These are phyloP conservation scores for Arbacia lixula DNA, from an alignment of 53 echinoderm and acorn worm genomes.

Conservation along the genomic window DNA sequence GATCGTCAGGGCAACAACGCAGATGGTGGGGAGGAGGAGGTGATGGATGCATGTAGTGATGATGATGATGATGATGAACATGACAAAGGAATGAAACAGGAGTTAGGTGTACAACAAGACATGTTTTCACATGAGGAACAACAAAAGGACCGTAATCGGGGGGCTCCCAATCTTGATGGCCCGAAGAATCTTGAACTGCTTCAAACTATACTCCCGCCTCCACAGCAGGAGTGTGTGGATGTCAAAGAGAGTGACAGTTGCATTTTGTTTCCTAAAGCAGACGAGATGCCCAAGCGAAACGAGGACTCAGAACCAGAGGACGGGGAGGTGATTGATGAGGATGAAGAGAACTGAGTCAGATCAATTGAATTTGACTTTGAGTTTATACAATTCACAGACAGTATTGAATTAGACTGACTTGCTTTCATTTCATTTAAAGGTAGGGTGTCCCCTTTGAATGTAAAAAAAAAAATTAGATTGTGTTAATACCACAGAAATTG, in stretches of 20 bases:
- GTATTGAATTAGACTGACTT: no score
- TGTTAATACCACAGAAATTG: no score
- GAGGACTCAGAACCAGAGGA: conserved; percentile 52
- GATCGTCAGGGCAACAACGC: conserved; percentile 1
- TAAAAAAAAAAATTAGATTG: no score
- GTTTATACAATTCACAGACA: no score
- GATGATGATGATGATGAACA: conserved; percentile 30
- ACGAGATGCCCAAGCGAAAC: conserved; percentile 24
- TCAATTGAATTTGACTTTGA: not conserved
- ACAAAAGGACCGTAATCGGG: no score
- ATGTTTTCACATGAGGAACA: conserved; percentile 15
- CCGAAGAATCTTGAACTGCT: no score
- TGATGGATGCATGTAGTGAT: conserved; percentile 7
- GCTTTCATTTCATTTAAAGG: no score
- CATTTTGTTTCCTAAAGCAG: conserved; percentile 6
- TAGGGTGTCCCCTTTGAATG: no score
- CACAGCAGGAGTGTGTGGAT: not conserved
- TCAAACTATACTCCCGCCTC: not conserved
- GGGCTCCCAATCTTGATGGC: no score
- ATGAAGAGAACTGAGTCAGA: conserved; percentile 12
- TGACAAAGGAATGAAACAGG: no score
- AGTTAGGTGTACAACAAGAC: no score
- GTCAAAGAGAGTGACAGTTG: not conserved
- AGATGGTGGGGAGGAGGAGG: not conserved
- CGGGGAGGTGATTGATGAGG: conserved; percentile 44